A percentile compares a stretch with the other conserved stretches of the same genome.
phyloP scores from a whole-genome alignment of 2,113 vertebrate species.

The Dinomys branickii region DNA sequence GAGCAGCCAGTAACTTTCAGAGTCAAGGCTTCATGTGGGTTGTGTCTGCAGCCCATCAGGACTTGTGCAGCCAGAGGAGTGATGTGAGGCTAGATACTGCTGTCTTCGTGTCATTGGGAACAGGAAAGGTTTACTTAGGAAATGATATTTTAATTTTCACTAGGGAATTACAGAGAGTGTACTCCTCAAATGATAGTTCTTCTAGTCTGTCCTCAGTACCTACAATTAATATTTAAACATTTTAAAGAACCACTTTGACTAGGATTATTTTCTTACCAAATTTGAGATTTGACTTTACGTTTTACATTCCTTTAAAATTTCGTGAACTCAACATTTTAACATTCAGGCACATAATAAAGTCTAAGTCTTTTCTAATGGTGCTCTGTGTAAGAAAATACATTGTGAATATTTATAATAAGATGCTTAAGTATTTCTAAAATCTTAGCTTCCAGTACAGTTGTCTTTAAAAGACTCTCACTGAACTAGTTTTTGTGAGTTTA shows the following conservation, averaged over 20 bases:
- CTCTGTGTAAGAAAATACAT: not conserved
- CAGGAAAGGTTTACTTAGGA: not conserved
- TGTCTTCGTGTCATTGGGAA: not conserved
- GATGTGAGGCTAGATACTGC: not conserved
- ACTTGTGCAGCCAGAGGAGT: not conserved
- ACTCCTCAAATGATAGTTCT: not conserved
- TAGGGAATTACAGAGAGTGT: not conserved
- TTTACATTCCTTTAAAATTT: not conserved
- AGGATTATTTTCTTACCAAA: not conserved
- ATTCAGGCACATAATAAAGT: not conserved
- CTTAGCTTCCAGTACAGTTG: not conserved
- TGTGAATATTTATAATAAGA: slow-evolving; percentile 49
- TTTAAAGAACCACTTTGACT: not conserved
- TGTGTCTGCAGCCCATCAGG: not conserved
- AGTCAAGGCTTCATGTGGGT: not conserved
- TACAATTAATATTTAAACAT: slow-evolving; percentile 30
- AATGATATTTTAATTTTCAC: not conserved
- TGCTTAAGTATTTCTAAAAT: not conserved
- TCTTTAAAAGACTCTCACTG: not conserved
- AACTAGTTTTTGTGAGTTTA: not conserved
- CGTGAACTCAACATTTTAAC: not conserved
- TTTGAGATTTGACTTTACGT: not conserved
- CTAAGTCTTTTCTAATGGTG: not conserved
- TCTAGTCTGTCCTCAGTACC: not conserved
- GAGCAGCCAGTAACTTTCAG: not conserved